phyloP scores from a whole-genome alignment of 2,888 invertebrate species.

The Eumerus sabulonum region DNA sequence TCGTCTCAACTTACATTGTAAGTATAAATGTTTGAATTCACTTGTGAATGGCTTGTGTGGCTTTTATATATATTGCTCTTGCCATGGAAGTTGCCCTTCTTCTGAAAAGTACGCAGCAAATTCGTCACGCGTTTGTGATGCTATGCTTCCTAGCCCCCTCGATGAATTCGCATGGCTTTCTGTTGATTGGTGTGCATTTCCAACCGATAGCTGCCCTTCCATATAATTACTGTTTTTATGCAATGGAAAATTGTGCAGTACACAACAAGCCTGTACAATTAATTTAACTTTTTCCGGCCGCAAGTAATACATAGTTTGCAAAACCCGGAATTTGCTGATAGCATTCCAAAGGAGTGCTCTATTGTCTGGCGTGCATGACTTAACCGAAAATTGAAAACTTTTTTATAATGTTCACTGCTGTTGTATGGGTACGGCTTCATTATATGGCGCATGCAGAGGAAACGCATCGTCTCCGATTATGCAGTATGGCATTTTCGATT shows the following conservation, averaged over 20 bases:
- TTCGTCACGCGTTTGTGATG: no score
- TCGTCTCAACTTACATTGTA: no score
- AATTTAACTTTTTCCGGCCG: not conserved
- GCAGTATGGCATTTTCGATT: constrained; percentile 46
- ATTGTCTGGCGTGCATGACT: constrained; percentile 1
- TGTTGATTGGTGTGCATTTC: no score
- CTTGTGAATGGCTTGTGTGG: no score
- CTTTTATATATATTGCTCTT: no score
- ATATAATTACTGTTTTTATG: constrained; percentile 4
- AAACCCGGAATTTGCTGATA: not conserved
- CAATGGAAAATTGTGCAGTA: constrained; percentile 9
- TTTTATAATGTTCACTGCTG: not conserved
- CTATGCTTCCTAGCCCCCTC: no score
- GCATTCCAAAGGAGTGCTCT: constrained; percentile 1
- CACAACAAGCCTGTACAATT: constrained; percentile 1
- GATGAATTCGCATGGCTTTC: no score
- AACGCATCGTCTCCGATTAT: constrained; percentile 61
- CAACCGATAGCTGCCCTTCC: not conserved
- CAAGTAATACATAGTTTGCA: not conserved
- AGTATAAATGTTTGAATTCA: no score
- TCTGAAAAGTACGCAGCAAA: no score
- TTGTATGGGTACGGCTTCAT: constrained; percentile 53
- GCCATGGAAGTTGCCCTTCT: no score
- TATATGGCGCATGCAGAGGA: constrained; percentile 50
- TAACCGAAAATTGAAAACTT: not conserved